These are phyloP conservation scores for Rhodinocichla rosea DNA, from an alignment of 2,113 vertebrate genomes.

Conservation along the genomic window DNA sequence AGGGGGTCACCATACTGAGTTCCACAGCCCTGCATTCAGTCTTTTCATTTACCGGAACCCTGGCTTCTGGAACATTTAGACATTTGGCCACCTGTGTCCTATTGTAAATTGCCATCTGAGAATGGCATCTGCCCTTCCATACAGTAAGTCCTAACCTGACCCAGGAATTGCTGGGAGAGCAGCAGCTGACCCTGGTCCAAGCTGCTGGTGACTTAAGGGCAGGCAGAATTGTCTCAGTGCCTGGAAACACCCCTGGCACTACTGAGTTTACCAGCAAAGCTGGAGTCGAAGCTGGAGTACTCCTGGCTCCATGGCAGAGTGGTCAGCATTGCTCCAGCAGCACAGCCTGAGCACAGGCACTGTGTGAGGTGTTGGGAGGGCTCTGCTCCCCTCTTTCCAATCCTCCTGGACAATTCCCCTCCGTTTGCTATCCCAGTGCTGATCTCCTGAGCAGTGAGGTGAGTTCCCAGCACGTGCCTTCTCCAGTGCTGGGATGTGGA, in stretches of 20 bases:
- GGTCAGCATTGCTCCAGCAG: background rate
- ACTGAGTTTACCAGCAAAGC: background rate
- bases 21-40: background rate
- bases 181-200: background rate
- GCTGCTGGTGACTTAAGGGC: background rate
- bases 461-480: background rate
- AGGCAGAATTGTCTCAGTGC: background rate
- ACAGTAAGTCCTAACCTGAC: background rate
- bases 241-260: background rate
- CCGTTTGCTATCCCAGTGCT: background rate
- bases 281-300: background rate
- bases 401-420: background rate
- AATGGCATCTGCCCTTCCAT: background rate
- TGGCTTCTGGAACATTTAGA: background rate
- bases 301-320: background rate
- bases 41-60: background rate
- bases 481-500: background rate
- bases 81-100: background rate
- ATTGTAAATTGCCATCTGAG: background rate
- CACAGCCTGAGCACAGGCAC: background rate
- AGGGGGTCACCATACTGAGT: background rate
- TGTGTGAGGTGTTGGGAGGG: accelerated
- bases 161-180: background rate
- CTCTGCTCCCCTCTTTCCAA: background rate
- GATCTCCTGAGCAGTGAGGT: background rate